Evolutionary conservation across 2,888 invertebrate species (phyloP), one percentile per base, ranked within the genome.

Genomic region (Diarsia rubi): DNA sequence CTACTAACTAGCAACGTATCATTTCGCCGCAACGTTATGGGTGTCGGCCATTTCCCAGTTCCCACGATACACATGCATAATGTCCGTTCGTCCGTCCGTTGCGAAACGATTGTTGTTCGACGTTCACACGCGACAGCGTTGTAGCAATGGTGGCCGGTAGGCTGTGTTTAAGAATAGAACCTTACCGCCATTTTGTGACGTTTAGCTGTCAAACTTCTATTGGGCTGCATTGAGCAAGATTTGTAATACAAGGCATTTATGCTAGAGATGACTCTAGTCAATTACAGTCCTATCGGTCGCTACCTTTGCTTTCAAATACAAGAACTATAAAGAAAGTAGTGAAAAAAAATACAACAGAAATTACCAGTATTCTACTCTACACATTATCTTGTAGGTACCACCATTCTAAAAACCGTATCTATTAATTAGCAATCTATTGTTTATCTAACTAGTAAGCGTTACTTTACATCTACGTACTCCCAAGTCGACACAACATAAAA

Each of bases 11-110:
- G 82, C 77, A 90, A 86, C 89, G 85, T 92, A 90, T 92, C 89
- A 92, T 92, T 92, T 90, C 86, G 84, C 85, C 42, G 78, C 79
- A 85, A 86, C 89, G 89, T 84, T 89, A 89, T 89, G 87, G 89
- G 86, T 83, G 83, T 83, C 78, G 81, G 67, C 78, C 63, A 76
- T 85, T 91, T 90, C 91, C 89, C 88, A 90, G 88, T 92, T 93
- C 93, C 90, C 93, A 93, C 93, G 92, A 89, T 89, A 90, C 84
- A 91, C 85, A 91, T 88, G 90, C 88, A 88, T 89, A 88, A 90
- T 90, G 89, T 88, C 88, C 86, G 90, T 88, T 83, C 88, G 90
- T 90, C 87, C 83, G 83, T 84, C 60, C 72, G 77, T 87, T 89
- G 90, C 90, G 87, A 91, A 90, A 91, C 90, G 83, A 90, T 90